Evolutionary conservation across 2,888 invertebrate species (phyloP).

Genomic region (Conomelus anceps): DNA sequence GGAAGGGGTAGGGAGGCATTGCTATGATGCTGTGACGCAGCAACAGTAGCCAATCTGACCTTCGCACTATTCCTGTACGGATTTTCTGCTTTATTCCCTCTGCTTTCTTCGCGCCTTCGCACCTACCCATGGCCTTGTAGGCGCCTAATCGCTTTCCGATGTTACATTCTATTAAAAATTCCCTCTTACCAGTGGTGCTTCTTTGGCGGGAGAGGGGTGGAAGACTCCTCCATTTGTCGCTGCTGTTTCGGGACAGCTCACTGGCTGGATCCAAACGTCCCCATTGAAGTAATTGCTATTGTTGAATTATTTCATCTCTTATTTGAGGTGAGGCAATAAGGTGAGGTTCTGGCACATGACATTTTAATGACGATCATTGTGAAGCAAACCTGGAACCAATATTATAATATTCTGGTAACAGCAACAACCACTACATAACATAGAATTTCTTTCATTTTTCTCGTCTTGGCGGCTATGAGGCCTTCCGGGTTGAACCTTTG

Average conservation of each 20-base stretch:
- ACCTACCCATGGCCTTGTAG: neutral
- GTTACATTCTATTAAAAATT: neutral
- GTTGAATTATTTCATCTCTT: too few species aligned
- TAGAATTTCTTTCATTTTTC: too few species aligned
- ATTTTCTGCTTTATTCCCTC: neutral
- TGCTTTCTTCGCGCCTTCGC: neutral
- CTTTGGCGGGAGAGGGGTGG: neutral
- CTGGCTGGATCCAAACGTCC: neutral
- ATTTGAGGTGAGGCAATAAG: too few species aligned
- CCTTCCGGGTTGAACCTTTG: too few species aligned
- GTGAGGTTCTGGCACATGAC: too few species aligned
- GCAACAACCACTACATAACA: too few species aligned
- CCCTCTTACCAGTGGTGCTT: neutral
- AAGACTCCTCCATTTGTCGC: neutral
- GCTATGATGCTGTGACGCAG: neutral
- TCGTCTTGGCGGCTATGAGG: too few species aligned
- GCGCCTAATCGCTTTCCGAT: neutral
- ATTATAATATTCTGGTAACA: too few species aligned
- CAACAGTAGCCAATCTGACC: neutral
- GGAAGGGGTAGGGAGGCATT: too few species aligned
- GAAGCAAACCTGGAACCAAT: too few species aligned
- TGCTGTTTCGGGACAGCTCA: neutral
- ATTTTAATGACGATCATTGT: too few species aligned
- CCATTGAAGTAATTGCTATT: too few species aligned
- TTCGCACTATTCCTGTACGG: neutral